A percentile compares a stretch with the other conserved stretches of the same genome.
Evolutionary conservation across 1,140 invertebrate species (phyloP).

Genomic region (Caerostris darwini): DNA sequence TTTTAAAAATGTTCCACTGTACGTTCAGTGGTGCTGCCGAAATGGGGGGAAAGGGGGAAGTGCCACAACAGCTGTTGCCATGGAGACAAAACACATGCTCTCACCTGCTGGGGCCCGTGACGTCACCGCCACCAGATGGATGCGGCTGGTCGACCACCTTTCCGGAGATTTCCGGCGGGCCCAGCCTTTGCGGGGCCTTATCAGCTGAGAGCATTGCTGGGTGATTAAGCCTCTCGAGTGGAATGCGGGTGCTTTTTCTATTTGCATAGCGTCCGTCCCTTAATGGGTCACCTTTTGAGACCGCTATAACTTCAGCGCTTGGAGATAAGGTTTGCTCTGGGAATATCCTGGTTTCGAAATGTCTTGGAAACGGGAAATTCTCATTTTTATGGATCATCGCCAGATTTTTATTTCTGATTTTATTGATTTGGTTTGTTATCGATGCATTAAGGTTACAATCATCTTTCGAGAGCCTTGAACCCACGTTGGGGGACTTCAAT

Average conservation of each 20-base stretch:
- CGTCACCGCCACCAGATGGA: slow-evolving; percentile 70
- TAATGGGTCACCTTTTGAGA: slow-evolving; percentile 3
- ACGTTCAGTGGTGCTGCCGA: too few species aligned
- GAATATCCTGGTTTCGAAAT: too few species aligned
- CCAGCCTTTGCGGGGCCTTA: not conserved
- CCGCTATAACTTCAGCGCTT: too few species aligned
- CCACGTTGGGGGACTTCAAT: too few species aligned
- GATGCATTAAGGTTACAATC: too few species aligned
- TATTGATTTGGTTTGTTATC: too few species aligned
- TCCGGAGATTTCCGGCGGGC: slow-evolving; percentile 25
- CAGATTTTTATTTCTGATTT: too few species aligned
- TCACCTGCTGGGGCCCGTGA: slow-evolving; percentile 55
- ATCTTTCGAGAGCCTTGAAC: too few species aligned
- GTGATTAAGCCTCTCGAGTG: not conserved
- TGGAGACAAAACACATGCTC: slow-evolving; percentile 55
- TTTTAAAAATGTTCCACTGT: not conserved
- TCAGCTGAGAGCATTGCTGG: not conserved
- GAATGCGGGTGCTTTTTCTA: slow-evolving; percentile 11
- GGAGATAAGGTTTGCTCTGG: too few species aligned
- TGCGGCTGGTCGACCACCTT: slow-evolving; percentile 56
- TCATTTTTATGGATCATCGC: too few species aligned
- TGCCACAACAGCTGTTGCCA: slow-evolving; percentile 50
- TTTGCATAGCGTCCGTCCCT: not conserved
- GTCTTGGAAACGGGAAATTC: too few species aligned
- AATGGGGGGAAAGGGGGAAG: too few species aligned